Percentiles rank a stretch among this genome's conserved stretches.
Conservation (phyloP, 2,888 invertebrate species). For the Cerastis rubricosa region DNA sequence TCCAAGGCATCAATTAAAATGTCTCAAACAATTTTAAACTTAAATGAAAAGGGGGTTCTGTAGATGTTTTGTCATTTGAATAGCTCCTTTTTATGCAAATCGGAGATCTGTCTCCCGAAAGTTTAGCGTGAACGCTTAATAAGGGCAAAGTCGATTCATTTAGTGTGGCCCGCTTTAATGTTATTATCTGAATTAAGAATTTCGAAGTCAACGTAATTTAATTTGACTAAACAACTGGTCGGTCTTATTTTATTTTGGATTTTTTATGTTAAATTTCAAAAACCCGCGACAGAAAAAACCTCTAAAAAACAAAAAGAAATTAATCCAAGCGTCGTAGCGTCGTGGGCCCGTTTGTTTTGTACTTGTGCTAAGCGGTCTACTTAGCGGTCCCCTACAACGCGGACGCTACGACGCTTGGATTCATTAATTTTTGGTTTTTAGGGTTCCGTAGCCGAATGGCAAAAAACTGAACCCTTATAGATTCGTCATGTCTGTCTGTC, state of each 20-base stretch:
- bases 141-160: constrained; percentile 79
- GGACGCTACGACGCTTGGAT: too few relatives aligned
- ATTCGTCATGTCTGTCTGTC: too few relatives aligned
- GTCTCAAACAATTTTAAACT: constrained; percentile 86
- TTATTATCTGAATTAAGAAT: constrained; percentile 87
- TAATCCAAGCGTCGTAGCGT: too few relatives aligned
- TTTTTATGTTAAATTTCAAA: constrained; percentile 58
- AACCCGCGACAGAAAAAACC: too few relatives aligned
- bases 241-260: constrained; percentile 63
- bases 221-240: constrained; percentile 81
- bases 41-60: constrained; percentile 86
- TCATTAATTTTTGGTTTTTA: too few relatives aligned
- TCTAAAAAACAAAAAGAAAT: too few relatives aligned
- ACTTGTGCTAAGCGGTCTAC: too few relatives aligned
- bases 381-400: too few relatives aligned
- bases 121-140: constrained; percentile 79
- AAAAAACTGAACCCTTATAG: too few relatives aligned
- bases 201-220: constrained; percentile 80
- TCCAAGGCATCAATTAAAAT: constrained; percentile 84
- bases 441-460: too few relatives aligned
- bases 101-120: constrained; percentile 77
- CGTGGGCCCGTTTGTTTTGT: too few relatives aligned
- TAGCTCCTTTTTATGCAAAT: constrained; percentile 89
- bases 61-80: constrained; percentile 87
- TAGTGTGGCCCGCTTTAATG: constrained; percentile 80